These are phyloP conservation scores for Nemotelus pantherinus DNA, from an alignment of 2,888 invertebrate species.

Conservation along the genomic window DNA sequence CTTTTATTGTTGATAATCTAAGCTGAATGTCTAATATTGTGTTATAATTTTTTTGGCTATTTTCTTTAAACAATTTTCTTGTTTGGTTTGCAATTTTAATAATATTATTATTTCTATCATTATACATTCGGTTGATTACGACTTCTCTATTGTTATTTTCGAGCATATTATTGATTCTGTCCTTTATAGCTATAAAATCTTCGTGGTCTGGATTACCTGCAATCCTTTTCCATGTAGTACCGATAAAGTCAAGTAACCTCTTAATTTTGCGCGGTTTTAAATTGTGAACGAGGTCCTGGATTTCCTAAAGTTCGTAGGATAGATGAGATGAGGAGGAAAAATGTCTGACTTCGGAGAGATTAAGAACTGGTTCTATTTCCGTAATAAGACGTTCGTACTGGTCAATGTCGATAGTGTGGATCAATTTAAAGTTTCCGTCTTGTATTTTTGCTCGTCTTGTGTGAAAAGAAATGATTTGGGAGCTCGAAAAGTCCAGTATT, in stretches of 20 bases:
- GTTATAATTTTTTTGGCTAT: neutral
- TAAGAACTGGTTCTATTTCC: neutral
- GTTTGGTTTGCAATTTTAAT: constrained; percentile 1
- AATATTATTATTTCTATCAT: neutral
- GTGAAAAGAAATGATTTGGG: constrained; percentile 2
- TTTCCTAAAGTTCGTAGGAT: too few species aligned
- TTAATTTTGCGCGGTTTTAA: constrained; percentile 6
- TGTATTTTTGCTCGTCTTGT: neutral
- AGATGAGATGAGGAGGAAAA: too few species aligned
- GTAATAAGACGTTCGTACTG: neutral
- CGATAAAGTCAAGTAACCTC: constrained; percentile 16
- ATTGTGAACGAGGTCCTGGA: constrained; percentile 5
- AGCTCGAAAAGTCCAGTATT: constrained; percentile 14
- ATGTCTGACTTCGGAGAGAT: too few species aligned
- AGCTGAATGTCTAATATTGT: constrained; percentile 40
- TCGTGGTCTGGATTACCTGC: constrained; percentile 15
- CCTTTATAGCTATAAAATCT: neutral
- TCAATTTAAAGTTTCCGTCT: constrained; percentile 7
- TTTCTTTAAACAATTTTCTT: constrained; percentile 4
- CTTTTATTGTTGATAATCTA: neutral
- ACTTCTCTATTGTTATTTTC: neutral
- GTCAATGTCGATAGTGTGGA: neutral
- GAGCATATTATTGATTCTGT: constrained; percentile 9
- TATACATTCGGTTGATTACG: constrained; percentile 35
- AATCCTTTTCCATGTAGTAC: neutral